phyloP scores from a whole-genome alignment of 2,797 vertebrate species.

The Aratinga solstitialis region DNA sequence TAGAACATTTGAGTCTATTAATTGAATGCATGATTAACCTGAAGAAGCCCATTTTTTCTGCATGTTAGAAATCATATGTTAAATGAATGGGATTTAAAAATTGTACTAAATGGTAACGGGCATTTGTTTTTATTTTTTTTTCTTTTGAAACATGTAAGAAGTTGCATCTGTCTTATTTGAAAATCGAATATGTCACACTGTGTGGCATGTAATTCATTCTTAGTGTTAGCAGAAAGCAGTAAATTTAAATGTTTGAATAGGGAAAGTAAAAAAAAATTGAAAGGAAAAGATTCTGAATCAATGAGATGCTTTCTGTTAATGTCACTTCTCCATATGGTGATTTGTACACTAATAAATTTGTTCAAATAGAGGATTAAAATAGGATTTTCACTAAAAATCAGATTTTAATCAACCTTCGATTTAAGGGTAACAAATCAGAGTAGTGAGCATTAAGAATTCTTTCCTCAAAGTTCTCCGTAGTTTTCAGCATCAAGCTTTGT shows the following conservation, averaged over 20 bases:
- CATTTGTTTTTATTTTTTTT: too few species aligned
- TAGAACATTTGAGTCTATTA: background rate
- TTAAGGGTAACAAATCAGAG: background rate
- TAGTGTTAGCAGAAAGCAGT: background rate
- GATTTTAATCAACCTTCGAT: background rate
- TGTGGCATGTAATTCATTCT: background rate
- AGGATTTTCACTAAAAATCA: background rate
- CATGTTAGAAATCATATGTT: background rate
- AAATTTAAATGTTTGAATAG: background rate
- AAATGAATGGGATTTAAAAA: background rate
- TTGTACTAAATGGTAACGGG: background rate
- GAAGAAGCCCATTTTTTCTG: background rate
- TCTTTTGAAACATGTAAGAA: accelerated
- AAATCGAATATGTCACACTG: background rate
- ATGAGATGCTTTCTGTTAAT: background rate
- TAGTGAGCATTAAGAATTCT: background rate
- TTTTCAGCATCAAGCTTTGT: background rate
- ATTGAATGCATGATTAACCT: background rate
- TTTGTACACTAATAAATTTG: background rate
- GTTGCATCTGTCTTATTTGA: background rate
- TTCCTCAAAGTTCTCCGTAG: background rate
- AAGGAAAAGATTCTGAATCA: background rate
- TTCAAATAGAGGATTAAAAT: background rate
- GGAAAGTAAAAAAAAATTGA: background rate
- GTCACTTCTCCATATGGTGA: background rate